Evolutionary conservation across 2,888 invertebrate species (phyloP).

Genomic region (Sicus ferrugineus): DNA sequence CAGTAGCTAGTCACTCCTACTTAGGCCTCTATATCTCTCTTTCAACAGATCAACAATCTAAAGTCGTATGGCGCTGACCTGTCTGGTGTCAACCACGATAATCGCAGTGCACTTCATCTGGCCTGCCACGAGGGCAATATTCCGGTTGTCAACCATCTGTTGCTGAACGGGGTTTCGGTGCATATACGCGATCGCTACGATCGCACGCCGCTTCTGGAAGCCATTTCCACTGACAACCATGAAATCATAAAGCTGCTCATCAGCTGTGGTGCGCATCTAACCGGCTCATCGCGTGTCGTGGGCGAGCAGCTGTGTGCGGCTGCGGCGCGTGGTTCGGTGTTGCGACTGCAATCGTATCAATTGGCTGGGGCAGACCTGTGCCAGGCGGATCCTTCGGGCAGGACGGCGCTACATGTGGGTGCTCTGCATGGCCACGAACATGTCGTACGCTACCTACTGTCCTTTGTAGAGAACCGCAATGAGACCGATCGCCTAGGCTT

Average conservation of each 20-base stretch:
- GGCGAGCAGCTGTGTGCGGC: slow-evolving; percentile 76
- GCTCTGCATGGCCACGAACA: slow-evolving; percentile 68
- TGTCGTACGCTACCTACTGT: slow-evolving; percentile 67
- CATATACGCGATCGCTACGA: slow-evolving; percentile 78
- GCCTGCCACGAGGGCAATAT: slow-evolving; percentile 77
- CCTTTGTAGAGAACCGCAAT: slow-evolving; percentile 63
- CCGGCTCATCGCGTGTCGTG: slow-evolving; percentile 68
- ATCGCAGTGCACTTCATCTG: slow-evolving; percentile 81
- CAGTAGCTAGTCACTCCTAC: too few species aligned
- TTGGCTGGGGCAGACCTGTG: slow-evolving; percentile 76
- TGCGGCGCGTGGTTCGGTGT: slow-evolving; percentile 69
- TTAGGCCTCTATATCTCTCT: too few species aligned
- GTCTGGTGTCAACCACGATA: slow-evolving; percentile 76
- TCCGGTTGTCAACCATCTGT: slow-evolving; percentile 74
- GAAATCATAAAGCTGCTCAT: slow-evolving; percentile 73
- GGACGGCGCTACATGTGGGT: slow-evolving; percentile 76
- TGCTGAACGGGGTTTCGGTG: slow-evolving; percentile 83
- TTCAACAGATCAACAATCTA: slow-evolving; percentile 55
- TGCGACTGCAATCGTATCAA: slow-evolving; percentile 69
- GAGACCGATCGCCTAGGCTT: slow-evolving; percentile 67
- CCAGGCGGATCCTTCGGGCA: slow-evolving; percentile 69
- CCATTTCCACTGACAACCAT: slow-evolving; percentile 71
- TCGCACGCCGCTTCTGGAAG: slow-evolving; percentile 76
- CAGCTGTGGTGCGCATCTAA: slow-evolving; percentile 79
- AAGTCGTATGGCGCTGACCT: slow-evolving; percentile 75